Evolutionary conservation across 2,888 invertebrate genomes (phyloP).

Genomic region (Meiosimyza decipiens): DNA sequence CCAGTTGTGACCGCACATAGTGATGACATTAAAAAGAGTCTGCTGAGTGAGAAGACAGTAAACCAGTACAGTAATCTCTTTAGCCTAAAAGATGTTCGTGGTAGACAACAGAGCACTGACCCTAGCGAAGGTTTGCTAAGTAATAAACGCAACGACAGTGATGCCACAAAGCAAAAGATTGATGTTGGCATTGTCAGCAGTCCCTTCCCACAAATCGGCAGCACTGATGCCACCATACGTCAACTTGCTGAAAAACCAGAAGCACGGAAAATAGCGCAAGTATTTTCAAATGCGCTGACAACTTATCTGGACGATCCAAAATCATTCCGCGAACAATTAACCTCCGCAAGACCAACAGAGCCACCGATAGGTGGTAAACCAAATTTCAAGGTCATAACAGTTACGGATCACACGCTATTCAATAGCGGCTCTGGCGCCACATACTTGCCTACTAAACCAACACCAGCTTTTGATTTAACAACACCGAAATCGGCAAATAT

Average conservation of each 20-base stretch:
- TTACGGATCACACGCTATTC: slow-evolving; percentile 53
- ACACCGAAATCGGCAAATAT: slow-evolving; percentile 74
- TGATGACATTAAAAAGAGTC: slow-evolving; percentile 70
- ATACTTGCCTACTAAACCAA: slow-evolving; percentile 57
- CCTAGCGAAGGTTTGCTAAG: slow-evolving; percentile 64
- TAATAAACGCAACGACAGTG: not conserved
- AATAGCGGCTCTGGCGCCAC: slow-evolving; percentile 59
- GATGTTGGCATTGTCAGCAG: slow-evolving; percentile 37
- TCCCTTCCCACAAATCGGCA: slow-evolving; percentile 65
- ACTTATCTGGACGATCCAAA: slow-evolving; percentile 86
- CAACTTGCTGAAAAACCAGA: slow-evolving; percentile 70
- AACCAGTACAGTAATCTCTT: slow-evolving; percentile 61
- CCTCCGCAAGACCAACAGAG: slow-evolving; percentile 83
- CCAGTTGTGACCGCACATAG: slow-evolving; percentile 62
- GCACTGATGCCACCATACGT: slow-evolving; percentile 73
- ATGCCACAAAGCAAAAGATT: slow-evolving; percentile 20
- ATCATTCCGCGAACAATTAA: slow-evolving; percentile 80
- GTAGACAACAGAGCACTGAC: slow-evolving; percentile 62
- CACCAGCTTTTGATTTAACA: slow-evolving; percentile 43
- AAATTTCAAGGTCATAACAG: slow-evolving; percentile 45
- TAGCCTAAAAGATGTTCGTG: slow-evolving; percentile 52
- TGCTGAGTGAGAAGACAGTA: slow-evolving; percentile 71
- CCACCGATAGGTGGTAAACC: slow-evolving; percentile 70
- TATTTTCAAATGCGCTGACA: slow-evolving; percentile 85
- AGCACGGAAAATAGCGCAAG: slow-evolving; percentile 82